These are phyloP conservation scores for Theonella swinhoei DNA, from an alignment of 37 sponge, comb jelly and placozoan genomes.

Conservation along the genomic window DNA sequence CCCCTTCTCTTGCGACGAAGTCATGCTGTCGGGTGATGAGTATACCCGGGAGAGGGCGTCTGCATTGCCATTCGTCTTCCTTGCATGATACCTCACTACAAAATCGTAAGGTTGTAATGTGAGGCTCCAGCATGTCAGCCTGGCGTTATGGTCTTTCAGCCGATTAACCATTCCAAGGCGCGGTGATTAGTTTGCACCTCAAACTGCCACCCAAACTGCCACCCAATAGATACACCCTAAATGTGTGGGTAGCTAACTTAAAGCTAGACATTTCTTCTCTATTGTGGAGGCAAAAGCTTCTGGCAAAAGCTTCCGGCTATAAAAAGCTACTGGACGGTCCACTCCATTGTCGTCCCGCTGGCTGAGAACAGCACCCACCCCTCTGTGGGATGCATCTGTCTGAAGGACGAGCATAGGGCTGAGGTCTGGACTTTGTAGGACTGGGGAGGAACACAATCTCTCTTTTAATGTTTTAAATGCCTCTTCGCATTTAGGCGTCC, in stretches of 20 bases:
- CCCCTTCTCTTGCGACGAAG: neutral
- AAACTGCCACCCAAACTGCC: neutral
- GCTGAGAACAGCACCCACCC: conserved; percentile 45
- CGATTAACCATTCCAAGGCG: neutral
- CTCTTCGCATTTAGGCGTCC: conserved; percentile 7
- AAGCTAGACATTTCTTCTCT: conserved; percentile 40
- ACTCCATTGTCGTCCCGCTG: conserved; percentile 24
- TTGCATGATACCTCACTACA: neutral
- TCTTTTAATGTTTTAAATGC: conserved; percentile 2
- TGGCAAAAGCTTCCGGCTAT: conserved; percentile 21
- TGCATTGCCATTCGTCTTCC: neutral
- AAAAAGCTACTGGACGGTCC: conserved; percentile 44
- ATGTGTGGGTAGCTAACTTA: neutral
- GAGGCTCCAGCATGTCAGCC: conserved; percentile 17
- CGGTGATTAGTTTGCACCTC: conserved; percentile 16
- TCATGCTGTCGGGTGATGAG: neutral
- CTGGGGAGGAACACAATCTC: neutral
- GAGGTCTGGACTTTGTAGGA: conserved; percentile 16
- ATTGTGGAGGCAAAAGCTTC: conserved; percentile 22
- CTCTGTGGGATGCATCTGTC: conserved; percentile 30
- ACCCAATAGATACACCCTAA: conserved; percentile 25
- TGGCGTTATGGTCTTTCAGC: conserved; percentile 9
- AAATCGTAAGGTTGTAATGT: neutral
- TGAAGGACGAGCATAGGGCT: conserved; percentile 3
- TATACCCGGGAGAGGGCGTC: neutral